phyloP scores from a whole-genome alignment of 1,140 invertebrate species.

The Leptonema lineaticorne region DNA sequence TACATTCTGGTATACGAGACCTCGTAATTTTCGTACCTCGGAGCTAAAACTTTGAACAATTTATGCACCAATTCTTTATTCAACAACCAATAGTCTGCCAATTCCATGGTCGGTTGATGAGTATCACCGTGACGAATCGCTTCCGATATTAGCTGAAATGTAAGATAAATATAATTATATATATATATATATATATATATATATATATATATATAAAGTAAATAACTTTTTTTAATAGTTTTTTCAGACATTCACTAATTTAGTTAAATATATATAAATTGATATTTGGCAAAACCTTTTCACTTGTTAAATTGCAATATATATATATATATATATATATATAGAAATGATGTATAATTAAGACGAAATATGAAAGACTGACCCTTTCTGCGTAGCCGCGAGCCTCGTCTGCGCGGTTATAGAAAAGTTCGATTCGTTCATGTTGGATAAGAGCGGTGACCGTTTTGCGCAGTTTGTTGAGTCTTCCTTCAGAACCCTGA shows the following conservation, averaged over 20 bases:
- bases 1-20: constrained; percentile 73
- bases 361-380: constrained; percentile 45
- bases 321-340: no score
- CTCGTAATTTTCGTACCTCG: constrained; percentile 72
- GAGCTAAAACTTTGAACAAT: constrained; percentile 89
- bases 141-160: constrained; percentile 84
- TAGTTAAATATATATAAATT: no score
- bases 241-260: no score
- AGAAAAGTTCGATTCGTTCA: constrained; percentile 84
- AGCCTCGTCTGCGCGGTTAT: constrained; percentile 75
- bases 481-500: constrained; percentile 73
- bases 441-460: constrained; percentile 84
- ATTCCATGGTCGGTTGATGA: constrained; percentile 83
- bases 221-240: no score
- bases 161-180: constrained; percentile 33
- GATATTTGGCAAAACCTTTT: no score
- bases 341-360: no score
- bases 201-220: no score
- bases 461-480: constrained; percentile 75
- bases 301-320: no score
- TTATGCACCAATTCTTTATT: constrained; percentile 91
- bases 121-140: constrained; percentile 83
- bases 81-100: constrained; percentile 84
- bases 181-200: background rate
- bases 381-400: constrained; percentile 86